phyloP scores from a whole-genome alignment of 2,113 vertebrate genomes.

The Geothlypis trichas region DNA sequence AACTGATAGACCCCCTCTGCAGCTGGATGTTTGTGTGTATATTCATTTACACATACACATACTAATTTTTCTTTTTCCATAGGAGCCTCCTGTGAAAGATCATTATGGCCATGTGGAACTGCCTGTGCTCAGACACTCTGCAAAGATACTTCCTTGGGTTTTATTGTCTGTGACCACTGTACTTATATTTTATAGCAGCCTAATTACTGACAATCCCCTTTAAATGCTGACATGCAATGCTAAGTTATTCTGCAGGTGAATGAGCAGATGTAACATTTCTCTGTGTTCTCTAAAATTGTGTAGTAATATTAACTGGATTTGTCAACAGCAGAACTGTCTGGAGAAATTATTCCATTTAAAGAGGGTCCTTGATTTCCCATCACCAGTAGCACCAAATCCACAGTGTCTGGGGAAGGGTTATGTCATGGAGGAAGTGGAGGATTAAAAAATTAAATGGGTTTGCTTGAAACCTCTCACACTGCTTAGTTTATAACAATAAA shows the following conservation, averaged over 20 bases:
- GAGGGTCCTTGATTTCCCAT: neutral
- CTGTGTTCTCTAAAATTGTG: neutral
- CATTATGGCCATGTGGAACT: neutral
- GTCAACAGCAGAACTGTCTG: neutral
- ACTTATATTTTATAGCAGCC: slow-evolving; percentile 20
- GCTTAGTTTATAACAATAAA: neutral
- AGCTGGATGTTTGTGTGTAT: neutral
- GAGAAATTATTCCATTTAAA: neutral
- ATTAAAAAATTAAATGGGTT: slow-evolving; percentile 15
- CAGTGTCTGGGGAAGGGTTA: neutral
- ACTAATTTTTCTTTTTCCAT: neutral
- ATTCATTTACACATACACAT: neutral
- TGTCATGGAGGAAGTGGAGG: neutral
- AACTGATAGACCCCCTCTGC: neutral
- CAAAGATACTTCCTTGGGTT: neutral
- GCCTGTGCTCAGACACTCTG: neutral
- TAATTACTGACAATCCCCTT: slow-evolving; percentile 45
- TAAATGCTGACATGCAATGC: slow-evolving; percentile 11
- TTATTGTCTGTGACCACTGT: slow-evolving; percentile 27
- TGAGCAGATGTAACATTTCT: neutral
- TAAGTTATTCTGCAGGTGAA: slow-evolving; percentile 51
- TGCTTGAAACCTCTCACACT: slow-evolving; percentile 15
- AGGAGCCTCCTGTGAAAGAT: neutral
- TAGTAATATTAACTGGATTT: neutral
- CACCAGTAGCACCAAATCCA: neutral